Evolutionary conservation across 2,113 vertebrate genomes (phyloP).

Genomic region (Fukomys damarensis): DNA sequence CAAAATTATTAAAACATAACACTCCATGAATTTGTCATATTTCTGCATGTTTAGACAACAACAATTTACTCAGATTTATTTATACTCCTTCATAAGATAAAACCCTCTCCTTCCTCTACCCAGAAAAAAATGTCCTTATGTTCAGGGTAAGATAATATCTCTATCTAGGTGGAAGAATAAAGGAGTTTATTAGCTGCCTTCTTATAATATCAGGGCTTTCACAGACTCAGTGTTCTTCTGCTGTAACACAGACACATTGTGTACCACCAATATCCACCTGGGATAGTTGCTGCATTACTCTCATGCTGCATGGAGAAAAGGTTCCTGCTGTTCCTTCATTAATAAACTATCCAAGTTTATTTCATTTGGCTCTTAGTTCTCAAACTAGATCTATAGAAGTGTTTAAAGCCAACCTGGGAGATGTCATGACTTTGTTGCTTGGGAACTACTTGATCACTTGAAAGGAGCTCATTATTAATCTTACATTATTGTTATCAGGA

Average conservation of each 20-base stretch:
- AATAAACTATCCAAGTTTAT: not conserved
- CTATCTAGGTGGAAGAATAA: not conserved
- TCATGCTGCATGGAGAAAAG: no score
- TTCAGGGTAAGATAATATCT: no score
- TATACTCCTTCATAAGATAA: not conserved
- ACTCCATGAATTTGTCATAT: not conserved
- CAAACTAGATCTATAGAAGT: not conserved
- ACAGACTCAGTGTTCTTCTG: not conserved
- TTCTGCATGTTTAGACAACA: not conserved
- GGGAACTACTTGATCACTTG: not conserved
- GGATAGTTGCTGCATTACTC: fast-evolving
- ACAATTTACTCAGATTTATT: not conserved
- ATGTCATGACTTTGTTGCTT: not conserved
- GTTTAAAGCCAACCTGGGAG: not conserved
- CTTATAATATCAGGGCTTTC: not conserved
- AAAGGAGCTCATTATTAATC: not conserved
- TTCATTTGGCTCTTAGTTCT: not conserved
- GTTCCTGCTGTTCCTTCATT: no score
- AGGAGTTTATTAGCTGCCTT: no score
- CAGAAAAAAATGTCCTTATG: not conserved
- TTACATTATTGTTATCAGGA: not conserved
- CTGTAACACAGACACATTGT: not conserved
- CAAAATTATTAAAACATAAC: not conserved
- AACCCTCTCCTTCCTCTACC: no score
- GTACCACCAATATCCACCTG: no score